Evolutionary conservation across 2,113 vertebrate genomes (phyloP).

Genomic region (Drymodes brunneopygia): DNA sequence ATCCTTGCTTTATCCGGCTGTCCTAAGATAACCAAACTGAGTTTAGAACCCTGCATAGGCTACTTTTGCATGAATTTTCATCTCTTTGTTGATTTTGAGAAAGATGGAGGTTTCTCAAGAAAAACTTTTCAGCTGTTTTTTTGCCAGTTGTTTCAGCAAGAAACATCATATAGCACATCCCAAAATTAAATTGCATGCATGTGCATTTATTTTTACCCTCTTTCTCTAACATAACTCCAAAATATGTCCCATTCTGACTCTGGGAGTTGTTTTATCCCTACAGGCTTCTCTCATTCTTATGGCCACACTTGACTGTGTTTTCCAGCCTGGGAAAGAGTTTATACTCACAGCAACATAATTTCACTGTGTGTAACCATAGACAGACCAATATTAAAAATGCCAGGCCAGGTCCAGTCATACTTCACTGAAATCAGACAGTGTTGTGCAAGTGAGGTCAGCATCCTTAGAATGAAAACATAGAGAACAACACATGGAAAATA

Average conservation of each 20-base stretch:
- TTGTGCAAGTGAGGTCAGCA: neutral
- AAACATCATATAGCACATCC: neutral
- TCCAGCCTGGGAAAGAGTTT: neutral
- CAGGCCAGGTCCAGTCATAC: neutral
- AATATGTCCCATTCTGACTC: neutral
- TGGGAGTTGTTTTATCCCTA: neutral
- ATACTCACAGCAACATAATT: fast-evolving
- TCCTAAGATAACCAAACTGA: neutral
- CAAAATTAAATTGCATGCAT: fast-evolving
- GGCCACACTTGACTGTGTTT: neutral
- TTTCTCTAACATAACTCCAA: neutral
- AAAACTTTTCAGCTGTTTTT: neutral
- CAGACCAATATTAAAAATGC: neutral
- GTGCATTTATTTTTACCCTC: neutral
- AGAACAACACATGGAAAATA: neutral
- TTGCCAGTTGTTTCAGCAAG: neutral
- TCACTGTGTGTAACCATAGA: neutral
- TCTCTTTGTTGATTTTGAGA: neutral
- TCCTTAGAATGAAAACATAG: neutral
- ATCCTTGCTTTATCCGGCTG: neutral
- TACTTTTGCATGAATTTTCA: neutral
- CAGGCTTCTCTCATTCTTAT: neutral
- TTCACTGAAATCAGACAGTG: neutral
- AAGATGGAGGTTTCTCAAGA: neutral
- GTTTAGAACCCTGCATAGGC: neutral